Percentiles rank a stretch among this genome's conserved stretches.
Conservation (phyloP, 2,113 vertebrate genomes). For the Tachysurus fulvidraco region DNA sequence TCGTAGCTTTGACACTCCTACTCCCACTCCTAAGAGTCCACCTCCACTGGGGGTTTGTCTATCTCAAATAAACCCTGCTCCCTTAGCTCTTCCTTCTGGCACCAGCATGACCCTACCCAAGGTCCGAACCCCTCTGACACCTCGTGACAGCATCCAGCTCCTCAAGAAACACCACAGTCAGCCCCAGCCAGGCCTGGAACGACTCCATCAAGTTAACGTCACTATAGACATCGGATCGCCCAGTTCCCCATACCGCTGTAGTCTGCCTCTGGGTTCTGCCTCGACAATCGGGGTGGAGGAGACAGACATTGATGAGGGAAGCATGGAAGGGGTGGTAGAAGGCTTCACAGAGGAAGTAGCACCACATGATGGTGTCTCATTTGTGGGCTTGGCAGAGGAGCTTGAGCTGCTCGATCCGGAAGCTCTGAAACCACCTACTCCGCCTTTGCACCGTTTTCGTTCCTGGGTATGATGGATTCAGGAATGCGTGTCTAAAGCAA, state of each 20-base stretch:
- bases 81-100: slow-evolving; percentile 63
- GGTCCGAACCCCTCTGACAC: slow-evolving; percentile 73
- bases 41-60: slow-evolving; percentile 58
- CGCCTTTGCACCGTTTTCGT: slow-evolving; percentile 84
- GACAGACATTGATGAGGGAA: slow-evolving; percentile 81
- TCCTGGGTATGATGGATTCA: slow-evolving; percentile 79
- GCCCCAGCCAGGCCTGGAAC: slow-evolving; percentile 75
- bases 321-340: slow-evolving; percentile 78
- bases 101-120: slow-evolving; percentile 86
- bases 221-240: slow-evolving; percentile 70
- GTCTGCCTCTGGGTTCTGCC: slow-evolving; percentile 44
- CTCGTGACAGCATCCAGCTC: slow-evolving; percentile 85
- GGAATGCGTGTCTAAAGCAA: background rate
- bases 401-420: slow-evolving; percentile 69
- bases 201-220: slow-evolving; percentile 68
- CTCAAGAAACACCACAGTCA: slow-evolving; percentile 88
- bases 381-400: slow-evolving; percentile 66
- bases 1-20: slow-evolving; percentile 57
- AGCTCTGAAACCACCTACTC: slow-evolving; percentile 81
- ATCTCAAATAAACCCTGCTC: slow-evolving; percentile 54
- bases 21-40: slow-evolving; percentile 63
- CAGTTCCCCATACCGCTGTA: slow-evolving; percentile 55
- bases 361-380: slow-evolving; percentile 57
- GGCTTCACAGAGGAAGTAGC: slow-evolving; percentile 57
- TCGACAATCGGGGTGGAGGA: slow-evolving; percentile 75